phyloP scores from a whole-genome alignment of 2,113 vertebrate species.

The Phalacrocorax brasilianus region DNA sequence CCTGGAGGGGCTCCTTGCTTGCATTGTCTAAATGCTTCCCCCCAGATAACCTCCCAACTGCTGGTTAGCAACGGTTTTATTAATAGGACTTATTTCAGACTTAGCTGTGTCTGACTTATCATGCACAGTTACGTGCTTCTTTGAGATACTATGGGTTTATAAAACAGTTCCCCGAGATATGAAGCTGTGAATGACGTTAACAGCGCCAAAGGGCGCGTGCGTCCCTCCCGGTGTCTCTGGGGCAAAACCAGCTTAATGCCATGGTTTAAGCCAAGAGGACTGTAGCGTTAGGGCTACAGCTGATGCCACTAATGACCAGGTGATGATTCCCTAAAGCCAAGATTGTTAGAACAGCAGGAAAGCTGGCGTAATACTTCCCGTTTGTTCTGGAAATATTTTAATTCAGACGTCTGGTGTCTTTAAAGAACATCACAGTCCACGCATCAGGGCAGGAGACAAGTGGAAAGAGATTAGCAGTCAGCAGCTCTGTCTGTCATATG shows the following conservation, averaged over 20 bases:
- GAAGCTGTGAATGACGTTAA: neutral
- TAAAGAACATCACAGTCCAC: too few relatives aligned
- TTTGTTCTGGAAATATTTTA: neutral
- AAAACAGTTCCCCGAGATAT: neutral
- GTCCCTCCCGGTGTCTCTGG: neutral
- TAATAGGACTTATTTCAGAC: neutral
- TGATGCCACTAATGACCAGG: neutral
- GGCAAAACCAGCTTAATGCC: neutral
- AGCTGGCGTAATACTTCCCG: neutral
- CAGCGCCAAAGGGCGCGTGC: fast-evolving
- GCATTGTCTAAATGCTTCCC: neutral
- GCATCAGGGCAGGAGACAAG: neutral
- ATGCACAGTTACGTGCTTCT: neutral
- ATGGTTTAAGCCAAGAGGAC: neutral
- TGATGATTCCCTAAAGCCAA: neutral
- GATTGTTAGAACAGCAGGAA: neutral
- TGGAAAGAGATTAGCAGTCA: neutral
- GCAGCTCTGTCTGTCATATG: fast-evolving
- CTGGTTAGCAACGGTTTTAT: neutral
- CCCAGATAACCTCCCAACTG: neutral
- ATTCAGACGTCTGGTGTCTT: neutral
- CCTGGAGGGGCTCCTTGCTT: neutral
- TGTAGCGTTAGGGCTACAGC: neutral
- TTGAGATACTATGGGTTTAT: neutral
- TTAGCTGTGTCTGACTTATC: neutral